phyloP scores from a whole-genome alignment of 2,113 vertebrate genomes.

The Coreoperca whiteheadi region DNA sequence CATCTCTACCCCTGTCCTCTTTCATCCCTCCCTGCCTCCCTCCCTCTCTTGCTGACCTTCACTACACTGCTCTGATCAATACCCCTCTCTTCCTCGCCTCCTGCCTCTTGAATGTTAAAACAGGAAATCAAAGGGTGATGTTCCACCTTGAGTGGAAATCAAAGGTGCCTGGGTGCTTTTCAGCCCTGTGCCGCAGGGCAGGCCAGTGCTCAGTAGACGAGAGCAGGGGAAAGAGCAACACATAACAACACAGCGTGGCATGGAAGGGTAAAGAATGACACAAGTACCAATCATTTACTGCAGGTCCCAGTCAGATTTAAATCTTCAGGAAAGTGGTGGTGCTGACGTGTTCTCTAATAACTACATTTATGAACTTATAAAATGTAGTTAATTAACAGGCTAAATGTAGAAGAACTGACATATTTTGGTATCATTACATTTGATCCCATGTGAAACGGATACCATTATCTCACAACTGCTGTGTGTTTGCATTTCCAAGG shows the following conservation, averaged over 20 bases:
- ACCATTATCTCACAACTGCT: neutral
- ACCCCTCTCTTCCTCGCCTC: conserved; percentile 90
- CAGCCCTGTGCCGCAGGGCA: conserved; percentile 83
- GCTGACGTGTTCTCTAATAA: neutral
- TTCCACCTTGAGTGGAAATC: conserved; percentile 97
- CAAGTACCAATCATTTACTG: conserved; percentile 1
- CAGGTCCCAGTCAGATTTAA: neutral
- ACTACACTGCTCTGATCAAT: conserved; percentile 90
- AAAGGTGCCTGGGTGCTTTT: conserved; percentile 92
- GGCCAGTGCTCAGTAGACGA: conserved; percentile 49
- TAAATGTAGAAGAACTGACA: neutral
- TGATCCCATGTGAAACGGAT: neutral
- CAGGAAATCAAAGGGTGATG: conserved; percentile 96
- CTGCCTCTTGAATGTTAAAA: conserved; percentile 88
- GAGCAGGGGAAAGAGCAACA: conserved; percentile 66
- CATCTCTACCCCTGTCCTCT: conserved; percentile 69
- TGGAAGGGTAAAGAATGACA: conserved; percentile 18
- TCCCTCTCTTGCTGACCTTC: conserved; percentile 88
- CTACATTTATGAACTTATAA: conserved; percentile 59
- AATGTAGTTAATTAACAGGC: neutral
- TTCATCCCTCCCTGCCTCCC: conserved; percentile 66
- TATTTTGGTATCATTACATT: neutral
- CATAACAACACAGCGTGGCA: conserved; percentile 28
- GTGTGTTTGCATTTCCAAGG: neutral
- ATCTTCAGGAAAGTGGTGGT: neutral